Evolutionary conservation across 2,888 invertebrate genomes (phyloP), one percentile per base, ranked within the genome.

Genomic region (Leptogaster cylindrica): DNA sequence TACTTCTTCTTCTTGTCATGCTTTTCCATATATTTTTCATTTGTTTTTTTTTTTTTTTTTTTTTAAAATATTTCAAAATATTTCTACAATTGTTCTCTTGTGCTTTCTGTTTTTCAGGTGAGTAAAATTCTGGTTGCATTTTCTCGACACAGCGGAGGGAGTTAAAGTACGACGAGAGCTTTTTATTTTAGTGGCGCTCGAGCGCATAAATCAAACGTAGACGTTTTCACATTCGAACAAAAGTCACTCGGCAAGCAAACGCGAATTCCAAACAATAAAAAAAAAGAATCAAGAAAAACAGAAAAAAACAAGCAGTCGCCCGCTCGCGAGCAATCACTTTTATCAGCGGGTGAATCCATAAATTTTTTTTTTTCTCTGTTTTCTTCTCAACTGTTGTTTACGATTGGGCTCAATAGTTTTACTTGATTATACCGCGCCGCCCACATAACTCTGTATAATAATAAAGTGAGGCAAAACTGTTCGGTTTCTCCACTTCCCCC

Each of bases 51-150:
- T n/a, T 18, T 12, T 31, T 7, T 23, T 61, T 61, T 61, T 44
- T 61, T 44, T 44, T 61, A 61, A 61, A 61, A 44, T 61, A 61
- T 61, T 61, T 44, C 44, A 61, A 61, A 61, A 61, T 44, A 44
- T 61, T 61, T 61, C 28, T 18, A 25, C 55, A 55, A 55, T 55
- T 55, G 55, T 55, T 55, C 36, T 55, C 39, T 61, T 61, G 36
- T 61, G 27, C n/a, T n/a, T n/a, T n/a, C n/a, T n/a, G n/a, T n/a
- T 61, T 61, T 61, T 44, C 61, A 61, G 61, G 61, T 61, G 61
- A 61, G 61, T 61, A 61, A 61, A 41, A 44, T 61, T 41, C 61
- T 44, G 61, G 23, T n/a, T 41, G 41, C 61, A 44, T 44, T 61
- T 44, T 44, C 44, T 61, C 44, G 44, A 16, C 8, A 27, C 28